A percentile compares a stretch with the other conserved stretches of the same genome.
Conservation (phyloP, 92 coral and sea anemone genomes). For the Bergia puertoricense region DNA sequence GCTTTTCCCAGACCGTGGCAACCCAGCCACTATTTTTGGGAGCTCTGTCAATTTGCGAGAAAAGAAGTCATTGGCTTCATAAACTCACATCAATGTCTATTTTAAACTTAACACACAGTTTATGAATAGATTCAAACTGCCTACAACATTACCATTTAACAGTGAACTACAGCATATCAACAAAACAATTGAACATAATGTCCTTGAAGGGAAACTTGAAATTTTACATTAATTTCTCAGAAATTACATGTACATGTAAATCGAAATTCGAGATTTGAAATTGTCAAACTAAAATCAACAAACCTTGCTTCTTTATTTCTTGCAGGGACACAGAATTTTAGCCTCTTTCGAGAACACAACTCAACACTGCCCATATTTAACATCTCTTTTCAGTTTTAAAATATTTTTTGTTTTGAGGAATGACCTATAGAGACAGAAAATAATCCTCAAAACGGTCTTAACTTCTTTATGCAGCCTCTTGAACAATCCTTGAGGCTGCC, state of each 20-base stretch:
- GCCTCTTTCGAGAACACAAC: constrained; percentile 28
- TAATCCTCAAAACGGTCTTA: constrained; percentile 32
- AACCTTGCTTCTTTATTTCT: background rate
- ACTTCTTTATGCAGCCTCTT: constrained; percentile 32
- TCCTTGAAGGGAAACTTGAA: constrained; percentile 40
- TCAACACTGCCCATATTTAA: background rate
- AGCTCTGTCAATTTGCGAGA: constrained; percentile 34
- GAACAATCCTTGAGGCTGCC: constrained; percentile 29
- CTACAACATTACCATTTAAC: background rate
- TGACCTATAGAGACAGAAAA: background rate
- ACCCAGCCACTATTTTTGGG: constrained; percentile 14
- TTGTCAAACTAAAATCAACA: constrained; percentile 12
- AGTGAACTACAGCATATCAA: background rate
- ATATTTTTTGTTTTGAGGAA: background rate
- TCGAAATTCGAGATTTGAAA: background rate
- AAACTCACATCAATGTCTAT: constrained; percentile 1
- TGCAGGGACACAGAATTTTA: constrained; percentile 9
- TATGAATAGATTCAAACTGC: constrained; percentile 25
- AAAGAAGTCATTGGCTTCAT: constrained; percentile 17
- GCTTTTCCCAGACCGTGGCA: background rate
- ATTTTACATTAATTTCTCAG: background rate
- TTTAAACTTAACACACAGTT: constrained; percentile 21
- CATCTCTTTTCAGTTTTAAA: background rate
- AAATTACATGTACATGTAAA: too few relatives aligned
- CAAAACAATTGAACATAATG: constrained; percentile 33